Conservation (phyloP, 2,797 vertebrate genomes). For the Thalassophryne amazonica region DNA sequence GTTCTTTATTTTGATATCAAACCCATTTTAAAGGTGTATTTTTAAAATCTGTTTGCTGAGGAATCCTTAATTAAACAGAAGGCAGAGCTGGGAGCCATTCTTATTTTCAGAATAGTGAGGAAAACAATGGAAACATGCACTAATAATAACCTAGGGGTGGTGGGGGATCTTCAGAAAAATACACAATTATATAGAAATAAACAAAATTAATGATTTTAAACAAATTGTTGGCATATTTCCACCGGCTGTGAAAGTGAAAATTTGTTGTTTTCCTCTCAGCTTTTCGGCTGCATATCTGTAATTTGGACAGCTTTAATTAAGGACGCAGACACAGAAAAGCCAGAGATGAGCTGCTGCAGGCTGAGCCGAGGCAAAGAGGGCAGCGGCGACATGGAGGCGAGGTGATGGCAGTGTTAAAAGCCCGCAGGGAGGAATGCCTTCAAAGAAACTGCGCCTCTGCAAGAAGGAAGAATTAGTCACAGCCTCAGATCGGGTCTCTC, state of each 20-base stretch:
- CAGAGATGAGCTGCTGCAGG: constrained; percentile 41
- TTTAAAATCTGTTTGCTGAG: constrained; percentile 1
- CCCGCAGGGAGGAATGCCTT: constrained; percentile 36
- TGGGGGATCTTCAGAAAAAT: neutral
- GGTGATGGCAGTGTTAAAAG: constrained; percentile 38
- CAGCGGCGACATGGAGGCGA: constrained; percentile 30
- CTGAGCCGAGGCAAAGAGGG: constrained; percentile 12
- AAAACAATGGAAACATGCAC: constrained; percentile 3
- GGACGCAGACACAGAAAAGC: constrained; percentile 25
- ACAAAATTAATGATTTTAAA: constrained; percentile 5
- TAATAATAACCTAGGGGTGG: constrained; percentile 2
- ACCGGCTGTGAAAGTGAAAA: neutral
- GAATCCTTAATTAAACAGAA: constrained; percentile 28
- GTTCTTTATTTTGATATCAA: constrained; percentile 18
- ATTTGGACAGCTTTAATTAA: constrained; percentile 40
- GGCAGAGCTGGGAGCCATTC: constrained; percentile 3
- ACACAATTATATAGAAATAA: too few species aligned
- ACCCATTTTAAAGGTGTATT: constrained; percentile 23
- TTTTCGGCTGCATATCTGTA: constrained; percentile 12
- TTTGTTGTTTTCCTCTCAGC: constrained; percentile 9
- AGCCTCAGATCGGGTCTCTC: constrained; percentile 71
- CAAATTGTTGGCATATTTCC: neutral
- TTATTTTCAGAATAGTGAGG: constrained; percentile 22
- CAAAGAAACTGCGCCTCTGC: constrained; percentile 49
- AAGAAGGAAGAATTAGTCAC: constrained; percentile 74